Evolutionary conservation across 2,113 vertebrate species (phyloP).

Genomic region (Phrynocephalus versicolor): DNA sequence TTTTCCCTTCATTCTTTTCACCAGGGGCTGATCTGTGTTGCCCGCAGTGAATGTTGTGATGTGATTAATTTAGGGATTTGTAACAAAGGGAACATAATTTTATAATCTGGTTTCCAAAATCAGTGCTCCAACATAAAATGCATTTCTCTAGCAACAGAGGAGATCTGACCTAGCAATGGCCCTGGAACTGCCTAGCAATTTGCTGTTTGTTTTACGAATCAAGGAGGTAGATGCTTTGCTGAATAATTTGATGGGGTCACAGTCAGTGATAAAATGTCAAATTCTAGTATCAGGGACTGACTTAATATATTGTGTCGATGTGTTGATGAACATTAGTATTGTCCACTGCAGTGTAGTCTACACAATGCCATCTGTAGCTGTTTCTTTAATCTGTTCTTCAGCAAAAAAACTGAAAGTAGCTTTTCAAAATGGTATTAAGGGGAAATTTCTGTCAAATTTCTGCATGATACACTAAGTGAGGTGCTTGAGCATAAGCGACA

Average conservation of each 20-base stretch:
- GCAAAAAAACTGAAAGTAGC: slow-evolving; percentile 35
- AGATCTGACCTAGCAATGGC: neutral
- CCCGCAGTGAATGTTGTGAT: slow-evolving; percentile 36
- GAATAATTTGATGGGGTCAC: neutral
- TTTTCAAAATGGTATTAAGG: slow-evolving; percentile 45
- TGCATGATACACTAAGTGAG: slow-evolving; percentile 60
- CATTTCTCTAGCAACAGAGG: slow-evolving; percentile 19
- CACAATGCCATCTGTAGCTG: slow-evolving; percentile 25
- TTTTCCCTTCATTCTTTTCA: slow-evolving; percentile 34
- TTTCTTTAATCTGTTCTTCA: slow-evolving; percentile 40
- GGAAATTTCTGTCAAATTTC: slow-evolving; percentile 62
- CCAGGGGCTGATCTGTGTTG: neutral
- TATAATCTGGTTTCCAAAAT: slow-evolving; percentile 40
- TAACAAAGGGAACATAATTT: slow-evolving; percentile 13
- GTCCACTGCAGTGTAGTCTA: neutral
- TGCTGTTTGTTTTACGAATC: slow-evolving; percentile 29
- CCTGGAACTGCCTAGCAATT: slow-evolving; percentile 10
- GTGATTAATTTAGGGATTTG: slow-evolving; percentile 50
- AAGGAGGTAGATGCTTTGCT: neutral
- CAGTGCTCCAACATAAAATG: neutral
- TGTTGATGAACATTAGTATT: slow-evolving; percentile 31
- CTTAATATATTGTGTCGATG: neutral
- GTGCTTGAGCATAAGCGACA: slow-evolving; percentile 68
- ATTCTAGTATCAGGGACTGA: neutral
- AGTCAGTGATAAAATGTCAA: neutral